Evolutionary conservation across 2,888 invertebrate species (phyloP), one percentile per base, ranked within the genome.

Genomic region (Camponotus fellah): DNA sequence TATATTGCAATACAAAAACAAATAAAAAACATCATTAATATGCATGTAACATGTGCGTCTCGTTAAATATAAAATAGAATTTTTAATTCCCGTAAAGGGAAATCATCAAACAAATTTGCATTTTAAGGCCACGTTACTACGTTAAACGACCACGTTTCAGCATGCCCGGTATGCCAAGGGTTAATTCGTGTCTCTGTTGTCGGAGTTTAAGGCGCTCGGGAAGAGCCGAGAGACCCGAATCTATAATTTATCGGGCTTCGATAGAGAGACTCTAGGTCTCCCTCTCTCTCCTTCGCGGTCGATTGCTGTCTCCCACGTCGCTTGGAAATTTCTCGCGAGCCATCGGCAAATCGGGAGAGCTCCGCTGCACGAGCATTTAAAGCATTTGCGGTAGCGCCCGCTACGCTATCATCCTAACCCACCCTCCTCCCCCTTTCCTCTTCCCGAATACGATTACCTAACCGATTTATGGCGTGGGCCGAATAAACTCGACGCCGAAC

Each of bases 391-490:
- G 81, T 87, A 76, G 60, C 17, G n/a, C 74, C 74, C 71, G 74
- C 79, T 46, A 58, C 71, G 74, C 79, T 79, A 72, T 80, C 79
- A 46, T 60, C 74, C 53, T 75, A 46, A 75, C 46, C 46, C 69
- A 14, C 62, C 62, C 17, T 17, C 17, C 5, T n/a, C 6, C 12
- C 12, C 10, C 49, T 21, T 26, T 4, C 68, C n/a, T 32, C 46
- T 81, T 74, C 62, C 32, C 77, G 66, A 34, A 60, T 56, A 80
- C 86, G 85, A 88, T 88, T 87, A 88, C 85, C 74, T 85, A 53
- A 69, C 68, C 74, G 87, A 89, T 89, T 89, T 89, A 89, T 87
- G 86, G 72, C 66, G 65, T 8, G 65, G 34, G 68, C 40, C 86
- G 84, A 85, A 85, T 88, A 88, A 88, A 84, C 83, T 84, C 79